Evolutionary conservation across 2,888 invertebrate species (phyloP).

Genomic region (Lasioglossum leucozonium): DNA sequence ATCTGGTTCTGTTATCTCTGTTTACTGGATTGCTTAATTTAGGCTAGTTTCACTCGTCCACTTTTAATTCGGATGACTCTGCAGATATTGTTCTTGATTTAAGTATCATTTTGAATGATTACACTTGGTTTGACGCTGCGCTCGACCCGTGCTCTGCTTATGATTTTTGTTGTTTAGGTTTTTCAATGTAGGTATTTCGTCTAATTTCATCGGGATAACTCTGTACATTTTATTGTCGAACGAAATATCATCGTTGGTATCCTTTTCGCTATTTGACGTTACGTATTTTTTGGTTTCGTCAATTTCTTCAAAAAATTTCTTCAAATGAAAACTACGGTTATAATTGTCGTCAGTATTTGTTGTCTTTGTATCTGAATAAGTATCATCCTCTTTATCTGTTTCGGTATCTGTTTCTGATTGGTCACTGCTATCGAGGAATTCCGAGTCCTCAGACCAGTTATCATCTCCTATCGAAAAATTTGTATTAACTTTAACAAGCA

Average conservation of each 20-base stretch:
- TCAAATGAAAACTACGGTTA: neutral
- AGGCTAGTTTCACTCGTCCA: neutral
- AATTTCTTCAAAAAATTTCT: constrained; percentile 18
- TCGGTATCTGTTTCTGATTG: constrained; percentile 27
- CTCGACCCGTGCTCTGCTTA: neutral
- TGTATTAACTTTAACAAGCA: neutral
- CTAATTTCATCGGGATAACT: neutral
- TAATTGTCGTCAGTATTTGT: neutral
- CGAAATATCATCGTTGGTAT: neutral
- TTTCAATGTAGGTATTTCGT: neutral
- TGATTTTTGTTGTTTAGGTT: neutral
- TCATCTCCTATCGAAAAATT: constrained; percentile 10
- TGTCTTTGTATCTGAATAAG: neutral
- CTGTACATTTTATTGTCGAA: neutral
- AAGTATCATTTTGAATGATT: neutral
- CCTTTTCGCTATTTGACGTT: neutral
- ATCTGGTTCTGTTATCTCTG: neutral
- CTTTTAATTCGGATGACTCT: constrained; percentile 52
- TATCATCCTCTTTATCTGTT: neutral
- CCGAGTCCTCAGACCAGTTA: neutral
- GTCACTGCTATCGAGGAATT: constrained; percentile 20
- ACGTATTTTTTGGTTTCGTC: neutral
- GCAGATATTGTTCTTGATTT: constrained; percentile 48
- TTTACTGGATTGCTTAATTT: neutral
- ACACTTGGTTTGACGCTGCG: neutral